Base-by-base conservation (phyloP, 2,113 vertebrate genomes). In the Oreochromis spilurus region DNA sequence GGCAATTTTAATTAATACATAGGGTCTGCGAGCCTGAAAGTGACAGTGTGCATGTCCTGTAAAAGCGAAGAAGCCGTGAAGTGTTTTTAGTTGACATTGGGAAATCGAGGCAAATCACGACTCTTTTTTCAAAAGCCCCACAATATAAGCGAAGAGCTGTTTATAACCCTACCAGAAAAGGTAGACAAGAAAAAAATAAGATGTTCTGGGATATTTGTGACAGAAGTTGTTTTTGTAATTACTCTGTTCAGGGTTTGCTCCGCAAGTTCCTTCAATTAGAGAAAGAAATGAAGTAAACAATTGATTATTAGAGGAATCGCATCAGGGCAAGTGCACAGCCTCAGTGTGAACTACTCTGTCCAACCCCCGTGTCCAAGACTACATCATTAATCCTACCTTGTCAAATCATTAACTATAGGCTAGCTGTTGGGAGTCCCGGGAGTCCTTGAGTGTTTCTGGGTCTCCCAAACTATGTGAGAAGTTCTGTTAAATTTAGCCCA, bases 301-400 rank as follows among this genome's bases (percentile, higher is more conserved):
- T 81, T 80, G 79, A 81, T 48, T 77, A 43, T 88, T 82, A 52
- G 80, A 85, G 72, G 80, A 90, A 91, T 80, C 31, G 70, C 58
- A 92, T 70, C 81, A 75, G 21, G 87, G 81, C 43, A 82, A 83
- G 84, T 70, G 85, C 24, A 45, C 34, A 90, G 31, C 75, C 57
- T 87, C 43, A 88, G 75, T 83, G 82, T 90, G 82, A 91, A 88
- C 86, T 83, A 24, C 85, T 86, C 84, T 87, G 26, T 81, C 75
- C 87, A 91, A 24, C 82, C 84, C 81, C 87, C 6, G 9, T 85
- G 29, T 82, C 67, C 87, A 91, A n/a, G 83, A 84, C 86, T 85
- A 85, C 87, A 89, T 62, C 86, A 81, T 94, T 90, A 93, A 89
- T 93, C 84, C 90, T 85, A 90, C 87, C 87, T 83, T 31, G 5